phyloP scores from a whole-genome alignment of 2,888 invertebrate genomes.

The Nephrotoma flavescens region DNA sequence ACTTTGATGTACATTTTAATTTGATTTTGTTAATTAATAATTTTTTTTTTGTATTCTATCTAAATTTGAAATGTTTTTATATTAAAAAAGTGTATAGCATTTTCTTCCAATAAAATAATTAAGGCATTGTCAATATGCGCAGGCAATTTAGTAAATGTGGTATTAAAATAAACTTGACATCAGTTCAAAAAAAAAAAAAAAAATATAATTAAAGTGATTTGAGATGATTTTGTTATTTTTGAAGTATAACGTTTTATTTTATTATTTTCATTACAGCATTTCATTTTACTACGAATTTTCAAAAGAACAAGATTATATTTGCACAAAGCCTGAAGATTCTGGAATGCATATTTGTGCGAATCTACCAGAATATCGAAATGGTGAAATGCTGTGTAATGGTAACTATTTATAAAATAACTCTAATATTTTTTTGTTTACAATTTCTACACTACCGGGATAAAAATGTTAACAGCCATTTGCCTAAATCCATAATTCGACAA shows the following conservation, averaged over 20 bases:
- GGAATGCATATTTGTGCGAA: constrained; percentile 87
- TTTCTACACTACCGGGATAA: too few relatives aligned
- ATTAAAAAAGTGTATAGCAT: not conserved
- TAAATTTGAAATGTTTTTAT: not conserved
- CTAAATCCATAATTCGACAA: too few relatives aligned
- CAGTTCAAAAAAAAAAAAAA: not conserved
- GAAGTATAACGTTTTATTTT: constrained; percentile 6
- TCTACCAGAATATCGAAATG: constrained; percentile 65
- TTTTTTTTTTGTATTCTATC: not conserved
- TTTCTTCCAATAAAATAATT: not conserved
- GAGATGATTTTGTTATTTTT: not conserved
- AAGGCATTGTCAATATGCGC: not conserved
- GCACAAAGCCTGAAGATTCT: constrained; percentile 79
- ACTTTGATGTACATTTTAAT: not conserved
- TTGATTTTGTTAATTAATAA: not conserved
- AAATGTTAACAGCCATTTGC: too few relatives aligned
- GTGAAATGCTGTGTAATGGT: constrained; percentile 61
- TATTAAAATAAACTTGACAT: not conserved
- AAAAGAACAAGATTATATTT: constrained; percentile 92
- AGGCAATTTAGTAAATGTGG: not conserved
- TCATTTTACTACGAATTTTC: constrained; percentile 78
- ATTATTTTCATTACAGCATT: constrained; percentile 33
- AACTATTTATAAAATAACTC: constrained; percentile 20
- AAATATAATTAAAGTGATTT: not conserved
- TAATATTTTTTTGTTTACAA: too few relatives aligned